A percentile compares a stretch with the other conserved stretches of the same genome.
These are phyloP conservation scores for Lordiphosa andalusiaca DNA, from an alignment of 2,888 invertebrate species.

Conservation along the genomic window DNA sequence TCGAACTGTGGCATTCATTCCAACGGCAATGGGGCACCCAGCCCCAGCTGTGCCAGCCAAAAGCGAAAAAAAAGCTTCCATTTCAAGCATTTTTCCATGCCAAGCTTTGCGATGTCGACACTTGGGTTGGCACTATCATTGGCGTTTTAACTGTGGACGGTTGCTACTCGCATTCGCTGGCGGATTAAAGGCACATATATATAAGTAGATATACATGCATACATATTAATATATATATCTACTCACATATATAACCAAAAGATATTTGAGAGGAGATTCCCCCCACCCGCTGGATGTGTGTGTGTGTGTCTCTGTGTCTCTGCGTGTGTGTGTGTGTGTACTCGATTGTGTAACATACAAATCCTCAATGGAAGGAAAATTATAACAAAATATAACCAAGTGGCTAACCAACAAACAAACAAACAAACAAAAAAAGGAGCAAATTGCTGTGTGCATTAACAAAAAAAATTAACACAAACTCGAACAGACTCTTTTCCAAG, in stretches of 20 bases:
- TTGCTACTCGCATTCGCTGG: slow-evolving; percentile 74
- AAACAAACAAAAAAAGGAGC: neutral
- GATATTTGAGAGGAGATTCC: neutral
- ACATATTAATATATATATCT: slow-evolving; percentile 30
- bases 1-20: slow-evolving; percentile 1
- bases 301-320: neutral
- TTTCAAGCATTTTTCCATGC: slow-evolving; percentile 18
- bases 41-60: slow-evolving; percentile 26
- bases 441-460: slow-evolving; percentile 12
- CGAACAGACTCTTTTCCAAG: slow-evolving; percentile 1
- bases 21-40: slow-evolving; percentile 15
- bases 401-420: neutral
- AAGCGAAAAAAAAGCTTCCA: slow-evolving; percentile 16
- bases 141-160: slow-evolving; percentile 81
- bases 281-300: neutral
- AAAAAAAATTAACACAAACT: slow-evolving; percentile 7
- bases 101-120: slow-evolving; percentile 30
- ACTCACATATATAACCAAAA: slow-evolving; percentile 21
- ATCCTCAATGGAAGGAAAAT: neutral
- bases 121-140: slow-evolving; percentile 75
- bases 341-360: slow-evolving; percentile 1
- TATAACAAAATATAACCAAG: slow-evolving; percentile 1
- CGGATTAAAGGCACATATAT: slow-evolving; percentile 73
- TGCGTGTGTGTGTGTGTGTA: slow-evolving; percentile 1
- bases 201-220: slow-evolving; percentile 38